Conservation (phyloP, 2,888 invertebrate genomes). For the Agrochola lychnidis region DNA sequence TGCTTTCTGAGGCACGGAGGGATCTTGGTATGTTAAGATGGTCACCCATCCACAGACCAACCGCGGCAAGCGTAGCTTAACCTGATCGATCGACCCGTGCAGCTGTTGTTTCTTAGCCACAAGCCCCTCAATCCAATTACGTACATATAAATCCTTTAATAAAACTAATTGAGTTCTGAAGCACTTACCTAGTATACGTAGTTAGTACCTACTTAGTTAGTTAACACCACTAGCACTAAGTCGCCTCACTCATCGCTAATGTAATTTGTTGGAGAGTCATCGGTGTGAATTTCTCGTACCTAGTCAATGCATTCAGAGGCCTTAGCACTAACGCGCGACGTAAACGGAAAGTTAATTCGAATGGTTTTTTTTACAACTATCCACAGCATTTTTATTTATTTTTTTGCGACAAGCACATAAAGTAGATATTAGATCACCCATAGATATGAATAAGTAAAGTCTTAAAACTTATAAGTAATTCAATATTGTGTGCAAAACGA, state of each 20-base stretch:
- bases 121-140: no score
- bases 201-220: slow-evolving; percentile 4
- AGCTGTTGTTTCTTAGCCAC: no score
- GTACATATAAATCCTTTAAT: slow-evolving; percentile 16
- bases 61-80: no score
- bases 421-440: neutral
- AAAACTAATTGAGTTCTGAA: slow-evolving; percentile 42
- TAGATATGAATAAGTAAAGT: neutral
- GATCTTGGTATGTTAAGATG: no score
- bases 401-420: neutral
- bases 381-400: no score
- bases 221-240: slow-evolving; percentile 21
- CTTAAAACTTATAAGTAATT: neutral
- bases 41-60: no score
- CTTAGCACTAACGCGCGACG: neutral
- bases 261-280: slow-evolving; percentile 39
- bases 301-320: neutral
- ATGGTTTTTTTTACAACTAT: neutral
- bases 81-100: no score
- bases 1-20: no score
- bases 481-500: neutral
- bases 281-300: neutral
- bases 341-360: neutral
- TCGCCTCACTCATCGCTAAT: slow-evolving; percentile 34
- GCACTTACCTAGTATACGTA: slow-evolving; percentile 12